Conservation (phyloP, 2,888 invertebrate genomes). For the Aspidiotus rigidus region DNA sequence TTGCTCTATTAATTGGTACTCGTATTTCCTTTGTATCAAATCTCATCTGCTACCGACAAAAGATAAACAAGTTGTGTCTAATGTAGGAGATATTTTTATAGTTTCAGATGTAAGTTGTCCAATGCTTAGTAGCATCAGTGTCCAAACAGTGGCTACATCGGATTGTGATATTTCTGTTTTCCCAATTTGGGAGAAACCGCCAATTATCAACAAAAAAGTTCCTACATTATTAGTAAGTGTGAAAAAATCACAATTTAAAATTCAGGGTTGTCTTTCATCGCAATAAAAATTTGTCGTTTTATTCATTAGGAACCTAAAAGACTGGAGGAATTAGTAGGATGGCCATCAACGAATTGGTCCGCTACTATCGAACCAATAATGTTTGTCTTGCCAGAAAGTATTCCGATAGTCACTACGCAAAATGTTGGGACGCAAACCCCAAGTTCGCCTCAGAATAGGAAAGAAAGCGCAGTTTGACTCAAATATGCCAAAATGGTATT, state of each 20-base stretch:
- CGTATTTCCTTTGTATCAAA: too few relatives aligned
- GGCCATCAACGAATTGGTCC: constrained; percentile 22
- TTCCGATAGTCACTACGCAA: constrained; percentile 21
- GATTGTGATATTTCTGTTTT: constrained; percentile 25
- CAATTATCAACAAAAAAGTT: constrained; percentile 14
- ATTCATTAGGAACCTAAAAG: constrained; percentile 20
- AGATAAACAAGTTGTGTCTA: too few relatives aligned
- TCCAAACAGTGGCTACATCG: constrained; percentile 20
- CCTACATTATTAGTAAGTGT: constrained; percentile 18
- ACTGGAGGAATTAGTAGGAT: constrained; percentile 31
- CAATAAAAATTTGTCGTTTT: not conserved
- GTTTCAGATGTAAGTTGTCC: constrained; percentile 24
- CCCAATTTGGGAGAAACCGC: constrained; percentile 17
- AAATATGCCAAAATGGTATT: constrained; percentile 9
- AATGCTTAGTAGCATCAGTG: constrained; percentile 26
- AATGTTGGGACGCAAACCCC: constrained; percentile 31
- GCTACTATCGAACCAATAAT: constrained; percentile 31
- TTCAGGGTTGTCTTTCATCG: not conserved
- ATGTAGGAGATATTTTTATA: not conserved
- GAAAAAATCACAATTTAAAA: not conserved
- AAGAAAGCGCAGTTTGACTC: constrained; percentile 31
- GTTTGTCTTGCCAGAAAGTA: constrained; percentile 28
- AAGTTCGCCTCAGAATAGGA: constrained; percentile 25
- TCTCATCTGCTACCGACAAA: too few relatives aligned
- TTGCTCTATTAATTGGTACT: too few relatives aligned